Evolutionary conservation across 2,113 vertebrate genomes (phyloP).

Genomic region (Hippopotamus amphibius): DNA sequence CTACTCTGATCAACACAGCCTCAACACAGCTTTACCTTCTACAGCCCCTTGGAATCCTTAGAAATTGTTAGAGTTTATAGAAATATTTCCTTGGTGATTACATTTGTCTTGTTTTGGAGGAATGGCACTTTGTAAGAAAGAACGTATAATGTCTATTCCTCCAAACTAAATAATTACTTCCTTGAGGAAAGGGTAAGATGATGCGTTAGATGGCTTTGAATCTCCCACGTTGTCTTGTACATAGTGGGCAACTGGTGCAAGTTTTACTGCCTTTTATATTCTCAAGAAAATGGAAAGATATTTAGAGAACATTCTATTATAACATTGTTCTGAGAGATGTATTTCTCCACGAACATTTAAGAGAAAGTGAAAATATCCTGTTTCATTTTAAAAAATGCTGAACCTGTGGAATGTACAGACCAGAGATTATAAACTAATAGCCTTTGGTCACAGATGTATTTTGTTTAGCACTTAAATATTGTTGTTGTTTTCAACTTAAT

Average conservation of each 20-base stretch:
- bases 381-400: neutral
- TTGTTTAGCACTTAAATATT: neutral
- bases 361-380: neutral
- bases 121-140: neutral
- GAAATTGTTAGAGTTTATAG: neutral
- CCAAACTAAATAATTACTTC: neutral
- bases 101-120: neutral
- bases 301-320: neutral
- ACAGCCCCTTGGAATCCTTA: neutral
- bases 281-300: neutral
- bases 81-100: constrained; percentile 1
- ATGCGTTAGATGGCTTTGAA: neutral
- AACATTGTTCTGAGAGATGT: neutral
- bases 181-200: neutral
- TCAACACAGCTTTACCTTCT: neutral
- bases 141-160: neutral
- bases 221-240: neutral
- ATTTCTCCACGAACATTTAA: neutral
- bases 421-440: neutral
- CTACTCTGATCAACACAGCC: neutral
- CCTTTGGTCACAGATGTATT: neutral
- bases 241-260: neutral
- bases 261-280: neutral
- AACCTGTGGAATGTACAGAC: neutral
- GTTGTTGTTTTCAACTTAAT: neutral